These are phyloP conservation scores for Synodontis membranacea DNA, from an alignment of 2,113 vertebrate genomes.

Conservation along the genomic window DNA sequence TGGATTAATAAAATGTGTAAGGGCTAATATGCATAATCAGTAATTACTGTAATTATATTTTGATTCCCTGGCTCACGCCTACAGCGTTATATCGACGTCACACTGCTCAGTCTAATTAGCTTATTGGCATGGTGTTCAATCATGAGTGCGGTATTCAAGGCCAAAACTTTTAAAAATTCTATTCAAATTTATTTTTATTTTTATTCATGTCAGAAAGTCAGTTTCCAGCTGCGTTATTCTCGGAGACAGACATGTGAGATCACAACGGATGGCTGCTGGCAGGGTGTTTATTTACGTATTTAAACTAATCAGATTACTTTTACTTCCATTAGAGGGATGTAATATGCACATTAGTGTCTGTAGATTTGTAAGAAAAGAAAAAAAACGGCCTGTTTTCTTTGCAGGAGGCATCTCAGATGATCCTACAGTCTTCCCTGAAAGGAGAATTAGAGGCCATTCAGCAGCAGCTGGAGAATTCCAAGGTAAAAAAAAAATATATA, in stretches of 20 bases:
- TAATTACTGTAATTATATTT: not conserved
- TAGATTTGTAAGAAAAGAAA: not conserved
- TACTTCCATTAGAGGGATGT: not conserved
- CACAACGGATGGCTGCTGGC: not conserved
- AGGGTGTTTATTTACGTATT: not conserved
- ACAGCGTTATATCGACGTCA: not conserved
- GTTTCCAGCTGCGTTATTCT: not conserved
- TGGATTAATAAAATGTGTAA: not conserved
- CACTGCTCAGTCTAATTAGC: not conserved
- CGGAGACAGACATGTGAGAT: no score
- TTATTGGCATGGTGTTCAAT: not conserved
- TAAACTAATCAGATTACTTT: not conserved
- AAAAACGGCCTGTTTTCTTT: conserved; percentile 12
- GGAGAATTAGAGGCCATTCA: conserved; percentile 89
- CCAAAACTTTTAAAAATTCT: not conserved
- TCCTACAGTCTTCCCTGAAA: conserved; percentile 84
- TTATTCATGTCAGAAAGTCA: not conserved
- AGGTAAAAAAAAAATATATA: conserved; percentile 69
- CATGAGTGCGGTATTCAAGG: not conserved
- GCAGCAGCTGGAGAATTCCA: conserved; percentile 88
- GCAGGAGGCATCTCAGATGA: conserved; percentile 85
- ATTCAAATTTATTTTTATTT: not conserved
- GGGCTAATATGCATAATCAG: not conserved
- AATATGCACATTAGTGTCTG: no score
- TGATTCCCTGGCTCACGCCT: not conserved